phyloP scores from a whole-genome alignment of 2,113 vertebrate species.

The Carollia perspicillata region DNA sequence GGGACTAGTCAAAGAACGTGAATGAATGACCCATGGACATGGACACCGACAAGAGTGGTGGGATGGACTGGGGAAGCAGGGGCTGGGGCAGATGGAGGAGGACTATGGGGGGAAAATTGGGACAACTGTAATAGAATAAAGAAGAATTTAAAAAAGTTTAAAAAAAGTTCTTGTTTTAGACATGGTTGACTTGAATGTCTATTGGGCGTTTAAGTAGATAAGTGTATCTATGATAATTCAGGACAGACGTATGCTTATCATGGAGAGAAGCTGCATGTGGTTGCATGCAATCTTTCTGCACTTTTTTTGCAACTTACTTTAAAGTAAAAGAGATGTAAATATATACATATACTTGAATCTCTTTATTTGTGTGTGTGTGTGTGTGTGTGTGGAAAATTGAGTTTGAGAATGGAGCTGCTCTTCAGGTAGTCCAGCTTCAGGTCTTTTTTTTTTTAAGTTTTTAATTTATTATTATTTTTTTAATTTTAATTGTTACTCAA shows the following conservation, averaged over 20 bases:
- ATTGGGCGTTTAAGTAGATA: background rate
- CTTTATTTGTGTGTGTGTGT: no score
- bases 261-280: background rate
- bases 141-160: no score
- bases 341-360: background rate
- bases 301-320: background rate
- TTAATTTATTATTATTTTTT: no score
- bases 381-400: background rate
- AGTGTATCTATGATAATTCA: background rate
- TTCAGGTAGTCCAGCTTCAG: background rate
- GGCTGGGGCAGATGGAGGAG: no score
- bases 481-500: no score
- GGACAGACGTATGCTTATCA: background rate
- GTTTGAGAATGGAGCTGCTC: background rate
- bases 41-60: no score
- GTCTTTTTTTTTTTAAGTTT: no score
- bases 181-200: background rate
- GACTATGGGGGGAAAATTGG: no score
- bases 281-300: background rate
- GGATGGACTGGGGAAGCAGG: no score
- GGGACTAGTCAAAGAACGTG: no score
- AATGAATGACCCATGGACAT: no score
- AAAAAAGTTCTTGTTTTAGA: background rate
- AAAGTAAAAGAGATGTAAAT: background rate
- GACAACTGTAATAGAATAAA: no score